Percentiles rank a stretch among this genome's conserved stretches.
Conservation (phyloP, 1,140 invertebrate species). For the Lucilia cuprina region DNA sequence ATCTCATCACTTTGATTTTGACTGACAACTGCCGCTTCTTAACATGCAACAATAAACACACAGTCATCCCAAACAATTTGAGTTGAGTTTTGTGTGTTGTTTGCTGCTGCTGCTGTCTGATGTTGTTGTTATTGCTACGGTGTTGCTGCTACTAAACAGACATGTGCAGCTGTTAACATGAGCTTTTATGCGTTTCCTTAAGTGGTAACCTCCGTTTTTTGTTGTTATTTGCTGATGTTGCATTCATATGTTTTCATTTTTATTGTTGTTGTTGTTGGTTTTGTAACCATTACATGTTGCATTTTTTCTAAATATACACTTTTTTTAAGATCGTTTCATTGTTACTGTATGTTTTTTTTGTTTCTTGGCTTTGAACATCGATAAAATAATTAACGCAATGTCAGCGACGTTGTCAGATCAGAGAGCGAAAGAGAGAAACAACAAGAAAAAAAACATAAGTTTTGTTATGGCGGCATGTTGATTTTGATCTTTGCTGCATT, state of each 20-base stretch:
- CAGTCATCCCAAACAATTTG: background rate
- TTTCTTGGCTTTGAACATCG: background rate
- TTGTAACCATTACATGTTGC: constrained; percentile 18
- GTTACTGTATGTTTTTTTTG: background rate
- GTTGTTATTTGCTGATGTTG: background rate
- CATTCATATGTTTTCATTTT: background rate
- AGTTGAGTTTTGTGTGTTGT: background rate
- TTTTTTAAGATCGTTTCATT: background rate
- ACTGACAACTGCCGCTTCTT: constrained; percentile 5
- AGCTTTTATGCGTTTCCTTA: constrained; percentile 18
- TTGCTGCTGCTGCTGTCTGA: background rate
- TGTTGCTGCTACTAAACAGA: constrained; percentile 12
- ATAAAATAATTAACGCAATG: constrained; percentile 33
- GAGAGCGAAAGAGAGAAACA: background rate
- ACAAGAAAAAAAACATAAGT: background rate
- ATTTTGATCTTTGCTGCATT: constrained; percentile 31
- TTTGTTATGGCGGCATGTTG: constrained; percentile 23
- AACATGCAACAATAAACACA: background rate
- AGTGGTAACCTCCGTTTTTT: background rate
- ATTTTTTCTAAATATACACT: background rate
- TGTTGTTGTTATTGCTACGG: background rate
- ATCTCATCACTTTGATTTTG: constrained; percentile 17
- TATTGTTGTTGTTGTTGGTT: constrained; percentile 6
- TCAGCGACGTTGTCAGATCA: constrained; percentile 19
- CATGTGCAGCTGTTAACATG: constrained; percentile 28